Evolutionary conservation across 2,113 vertebrate genomes (phyloP).

Genomic region (Nycticorax nycticorax): DNA sequence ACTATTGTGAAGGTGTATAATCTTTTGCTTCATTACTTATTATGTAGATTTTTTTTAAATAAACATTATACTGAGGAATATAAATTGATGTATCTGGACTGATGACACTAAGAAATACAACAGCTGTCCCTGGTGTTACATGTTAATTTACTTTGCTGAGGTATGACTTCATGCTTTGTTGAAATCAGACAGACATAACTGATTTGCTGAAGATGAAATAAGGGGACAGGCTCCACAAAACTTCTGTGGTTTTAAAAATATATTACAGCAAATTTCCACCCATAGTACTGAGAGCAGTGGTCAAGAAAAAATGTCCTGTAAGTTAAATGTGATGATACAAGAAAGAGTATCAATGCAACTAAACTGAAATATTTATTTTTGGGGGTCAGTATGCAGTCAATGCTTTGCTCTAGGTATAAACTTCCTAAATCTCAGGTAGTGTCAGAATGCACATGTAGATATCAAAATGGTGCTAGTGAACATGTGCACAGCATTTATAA

Average conservation of each 20-base stretch:
- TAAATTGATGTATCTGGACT: slow-evolving; percentile 19
- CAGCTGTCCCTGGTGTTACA: neutral
- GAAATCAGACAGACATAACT: slow-evolving; percentile 22
- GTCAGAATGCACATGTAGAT: neutral
- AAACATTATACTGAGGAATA: neutral
- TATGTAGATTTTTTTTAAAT: neutral
- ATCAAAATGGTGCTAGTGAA: neutral
- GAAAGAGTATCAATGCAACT: neutral
- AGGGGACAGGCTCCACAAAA: neutral
- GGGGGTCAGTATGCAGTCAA: neutral
- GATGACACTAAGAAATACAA: slow-evolving; percentile 12
- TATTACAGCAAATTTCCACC: neutral
- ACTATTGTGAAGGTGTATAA: slow-evolving; percentile 7
- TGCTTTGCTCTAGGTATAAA: neutral
- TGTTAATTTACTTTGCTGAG: slow-evolving; percentile 53
- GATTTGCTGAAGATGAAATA: slow-evolving; percentile 41
- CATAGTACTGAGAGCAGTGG: neutral
- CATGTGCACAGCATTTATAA: neutral
- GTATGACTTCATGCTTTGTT: slow-evolving; percentile 57
- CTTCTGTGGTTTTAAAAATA: neutral
- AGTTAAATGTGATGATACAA: neutral
- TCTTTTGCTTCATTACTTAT: slow-evolving; percentile 40
- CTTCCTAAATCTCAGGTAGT: neutral
- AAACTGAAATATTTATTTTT: neutral
- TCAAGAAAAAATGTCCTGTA: neutral